Conservation (phyloP, 2,888 invertebrate species). For the Diploptera punctata region DNA sequence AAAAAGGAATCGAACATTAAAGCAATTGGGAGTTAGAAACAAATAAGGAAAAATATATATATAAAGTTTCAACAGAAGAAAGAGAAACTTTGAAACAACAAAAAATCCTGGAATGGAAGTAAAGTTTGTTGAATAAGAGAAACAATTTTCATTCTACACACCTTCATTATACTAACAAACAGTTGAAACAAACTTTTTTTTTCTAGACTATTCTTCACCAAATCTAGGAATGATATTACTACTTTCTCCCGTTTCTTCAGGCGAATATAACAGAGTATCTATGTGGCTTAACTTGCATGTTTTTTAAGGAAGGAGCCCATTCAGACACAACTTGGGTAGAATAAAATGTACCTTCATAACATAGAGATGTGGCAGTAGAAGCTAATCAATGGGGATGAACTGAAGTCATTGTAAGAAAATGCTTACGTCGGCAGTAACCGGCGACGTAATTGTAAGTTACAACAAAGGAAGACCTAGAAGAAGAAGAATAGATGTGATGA, state of each 20-base stretch:
- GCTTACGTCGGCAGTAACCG: not conserved
- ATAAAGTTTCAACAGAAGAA: not conserved
- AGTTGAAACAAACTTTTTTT: too few relatives aligned
- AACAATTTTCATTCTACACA: not conserved
- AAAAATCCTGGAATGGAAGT: not conserved
- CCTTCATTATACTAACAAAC: conserved; percentile 3
- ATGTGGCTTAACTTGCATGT: not conserved
- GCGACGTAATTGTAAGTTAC: not conserved
- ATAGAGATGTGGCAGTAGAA: not conserved
- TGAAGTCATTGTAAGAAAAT: not conserved
- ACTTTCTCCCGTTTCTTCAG: not conserved
- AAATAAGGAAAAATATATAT: too few relatives aligned
- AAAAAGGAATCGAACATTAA: too few relatives aligned
- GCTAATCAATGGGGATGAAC: conserved; percentile 7
- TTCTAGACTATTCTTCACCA: not conserved
- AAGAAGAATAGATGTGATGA: not conserved
- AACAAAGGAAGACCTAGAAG: not conserved
- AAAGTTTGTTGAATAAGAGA: not conserved
- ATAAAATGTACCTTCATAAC: not conserved
- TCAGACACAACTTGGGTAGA: too few relatives aligned
- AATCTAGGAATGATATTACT: not conserved
- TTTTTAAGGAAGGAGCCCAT: not conserved
- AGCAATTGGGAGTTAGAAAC: too few relatives aligned
- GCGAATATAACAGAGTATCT: not conserved
- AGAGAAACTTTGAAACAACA: not conserved